Conservation (phyloP, 1,140 invertebrate species). For the Anoplolepis gracilipes region DNA sequence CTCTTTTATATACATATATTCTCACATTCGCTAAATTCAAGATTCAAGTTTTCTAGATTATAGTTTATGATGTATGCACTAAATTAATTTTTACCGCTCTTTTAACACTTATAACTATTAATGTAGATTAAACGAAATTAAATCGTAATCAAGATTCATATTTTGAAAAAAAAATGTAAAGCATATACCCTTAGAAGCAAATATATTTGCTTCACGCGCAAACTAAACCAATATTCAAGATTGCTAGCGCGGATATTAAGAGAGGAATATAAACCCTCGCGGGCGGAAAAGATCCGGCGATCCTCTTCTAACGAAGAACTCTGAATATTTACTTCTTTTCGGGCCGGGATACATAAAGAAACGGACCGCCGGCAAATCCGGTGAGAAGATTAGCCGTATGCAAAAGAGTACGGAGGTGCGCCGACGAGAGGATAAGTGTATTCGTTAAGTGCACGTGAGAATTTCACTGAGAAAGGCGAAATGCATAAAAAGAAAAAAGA, state of each 20-base stretch:
- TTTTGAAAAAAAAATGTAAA: neutral
- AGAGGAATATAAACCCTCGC: neutral
- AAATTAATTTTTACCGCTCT: neutral
- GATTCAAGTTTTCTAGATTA: neutral
- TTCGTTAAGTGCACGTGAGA: constrained; percentile 55
- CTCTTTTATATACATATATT: neutral
- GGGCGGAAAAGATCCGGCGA: neutral
- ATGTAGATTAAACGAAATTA: neutral
- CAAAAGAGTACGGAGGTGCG: constrained; percentile 49
- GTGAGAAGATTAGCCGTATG: constrained; percentile 72
- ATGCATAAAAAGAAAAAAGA: constrained; percentile 30
- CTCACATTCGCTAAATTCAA: neutral
- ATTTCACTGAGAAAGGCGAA: constrained; percentile 10
- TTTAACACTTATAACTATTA: neutral
- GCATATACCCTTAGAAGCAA: neutral
- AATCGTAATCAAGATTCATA: neutral
- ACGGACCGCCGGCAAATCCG: constrained; percentile 52
- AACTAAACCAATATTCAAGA: constrained; percentile 13
- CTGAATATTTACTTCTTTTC: constrained; percentile 26
- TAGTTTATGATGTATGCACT: no score
- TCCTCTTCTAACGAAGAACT: constrained; percentile 18
- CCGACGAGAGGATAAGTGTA: constrained; percentile 19
- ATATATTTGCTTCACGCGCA: neutral
- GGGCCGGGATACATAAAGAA: neutral
- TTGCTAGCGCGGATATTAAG: constrained; percentile 12